Evolutionary conservation across 2,113 vertebrate species (phyloP), one percentile per base, ranked within the genome.

Genomic region (Micronycteris hirsuta): DNA sequence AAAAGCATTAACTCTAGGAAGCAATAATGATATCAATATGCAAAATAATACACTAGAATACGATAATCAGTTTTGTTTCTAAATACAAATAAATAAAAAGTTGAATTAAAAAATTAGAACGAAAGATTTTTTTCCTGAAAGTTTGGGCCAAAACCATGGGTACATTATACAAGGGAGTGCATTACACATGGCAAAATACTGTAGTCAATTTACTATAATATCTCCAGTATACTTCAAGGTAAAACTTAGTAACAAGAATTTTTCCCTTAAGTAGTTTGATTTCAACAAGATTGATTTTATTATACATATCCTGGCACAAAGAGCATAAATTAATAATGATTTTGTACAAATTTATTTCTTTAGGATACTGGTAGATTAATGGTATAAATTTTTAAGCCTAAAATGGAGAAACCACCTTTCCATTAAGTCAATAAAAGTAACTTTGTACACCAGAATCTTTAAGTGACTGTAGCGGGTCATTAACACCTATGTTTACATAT

Each of bases 381-480:
- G 45, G 8, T 24, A 68, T 15, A 91, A 20, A 36, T 68, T 96
- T 94, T 93, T 65, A 87, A 33, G 65, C 7, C 17, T 54, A 71
- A 93, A 74, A 68, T 58, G n/a, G 19, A 94, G 78, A 77, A 58
- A 90, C 41, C n/a, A 83, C 20, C 83, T 77, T 92, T 86, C 38
- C 73, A 85, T 56, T 68, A 88, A 88, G n/a, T 78, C 24, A 31
- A 74, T 26, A 56, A 86, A 94, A 90, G 52, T 89, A 91, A 91
- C 61, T 28, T 19, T 52, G 16, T 45, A 73, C 16, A 80, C 5
- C 9, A 89, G 19, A 61, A 93, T 86, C 41, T 96, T 82, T 47
- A 84, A 12, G 81, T 80, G 70, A 84, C 11, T 36, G 9, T 1
- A 54, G 28, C 8, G 33, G 89, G 43, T 83, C 31, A 81, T 52